phyloP scores from a whole-genome alignment of 1,140 invertebrate genomes.

The Atta colombica region DNA sequence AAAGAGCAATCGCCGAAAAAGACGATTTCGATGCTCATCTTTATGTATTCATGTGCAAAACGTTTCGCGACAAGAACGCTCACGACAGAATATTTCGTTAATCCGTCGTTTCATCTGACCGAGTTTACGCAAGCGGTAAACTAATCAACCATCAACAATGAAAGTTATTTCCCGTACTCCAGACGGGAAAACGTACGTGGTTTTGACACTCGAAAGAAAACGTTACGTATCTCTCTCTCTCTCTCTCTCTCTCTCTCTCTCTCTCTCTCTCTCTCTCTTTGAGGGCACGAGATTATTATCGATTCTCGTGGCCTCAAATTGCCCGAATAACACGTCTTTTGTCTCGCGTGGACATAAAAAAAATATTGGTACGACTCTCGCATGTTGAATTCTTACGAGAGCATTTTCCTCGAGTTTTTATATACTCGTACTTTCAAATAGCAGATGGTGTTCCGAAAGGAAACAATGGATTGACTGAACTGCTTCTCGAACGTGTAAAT shows the following conservation, averaged over 20 bases:
- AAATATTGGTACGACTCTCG: slow-evolving; percentile 2
- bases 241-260: not conserved
- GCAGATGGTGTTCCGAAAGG: not conserved
- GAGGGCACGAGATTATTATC: slow-evolving; percentile 68
- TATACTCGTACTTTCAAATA: not conserved
- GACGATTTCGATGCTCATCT: not conserved
- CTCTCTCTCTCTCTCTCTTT: not conserved
- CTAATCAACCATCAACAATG: slow-evolving; percentile 19
- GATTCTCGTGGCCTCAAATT: slow-evolving; percentile 63
- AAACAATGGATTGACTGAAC: slow-evolving; percentile 11
- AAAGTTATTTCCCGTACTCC: slow-evolving; percentile 33
- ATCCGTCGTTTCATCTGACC: not conserved
- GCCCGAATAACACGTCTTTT: slow-evolving; percentile 65
- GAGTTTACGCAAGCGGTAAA: slow-evolving; percentile 20
- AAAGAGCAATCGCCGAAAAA: slow-evolving; percentile 9
- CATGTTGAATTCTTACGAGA: slow-evolving; percentile 30
- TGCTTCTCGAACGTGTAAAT: not conserved
- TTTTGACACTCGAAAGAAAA: slow-evolving; percentile 49
- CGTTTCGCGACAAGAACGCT: not conserved
- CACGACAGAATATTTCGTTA: not conserved
- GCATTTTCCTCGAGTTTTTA: not conserved
- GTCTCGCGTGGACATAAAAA: slow-evolving; percentile 41
- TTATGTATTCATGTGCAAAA: not conserved
- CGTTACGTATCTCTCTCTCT: slow-evolving; percentile 1
- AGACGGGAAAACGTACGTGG: slow-evolving; percentile 3